Percentiles rank a stretch among this genome's conserved stretches.
phyloP scores from a whole-genome alignment of 2,113 vertebrate species.

The Acanthisitta chloris region DNA sequence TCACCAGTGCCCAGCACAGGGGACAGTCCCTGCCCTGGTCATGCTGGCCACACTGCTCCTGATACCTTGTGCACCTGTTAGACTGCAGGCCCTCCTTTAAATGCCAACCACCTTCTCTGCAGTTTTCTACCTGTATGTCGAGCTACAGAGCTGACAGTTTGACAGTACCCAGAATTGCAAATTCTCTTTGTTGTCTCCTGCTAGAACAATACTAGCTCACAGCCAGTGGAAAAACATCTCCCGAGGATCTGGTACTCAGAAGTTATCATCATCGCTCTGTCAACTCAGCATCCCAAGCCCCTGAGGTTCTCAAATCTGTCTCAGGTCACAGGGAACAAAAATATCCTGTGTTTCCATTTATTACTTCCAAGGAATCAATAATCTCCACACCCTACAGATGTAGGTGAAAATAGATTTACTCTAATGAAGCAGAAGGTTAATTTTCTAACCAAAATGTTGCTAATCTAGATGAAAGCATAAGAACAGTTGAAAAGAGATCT shows the following conservation, averaged over 20 bases:
- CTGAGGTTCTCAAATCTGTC: not conserved
- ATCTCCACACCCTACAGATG: not conserved
- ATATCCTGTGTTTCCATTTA: not conserved
- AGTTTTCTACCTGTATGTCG: not conserved
- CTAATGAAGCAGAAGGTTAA: not conserved
- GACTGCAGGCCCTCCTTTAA: not conserved
- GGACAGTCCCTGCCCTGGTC: rapidly evolving
- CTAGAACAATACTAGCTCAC: not conserved
- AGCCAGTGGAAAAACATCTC: not conserved
- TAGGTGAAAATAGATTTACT: not conserved
- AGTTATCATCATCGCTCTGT: not conserved
- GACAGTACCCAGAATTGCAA: not conserved
- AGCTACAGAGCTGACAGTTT: not conserved
- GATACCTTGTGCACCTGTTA: not conserved
- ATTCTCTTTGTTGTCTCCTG: not conserved
- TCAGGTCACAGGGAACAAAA: not conserved
- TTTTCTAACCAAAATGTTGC: not conserved
- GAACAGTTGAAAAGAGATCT: not conserved
- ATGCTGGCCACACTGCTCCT: not conserved
- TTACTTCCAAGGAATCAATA: not conserved
- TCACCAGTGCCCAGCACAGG: not conserved
- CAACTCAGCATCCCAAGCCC: not conserved
- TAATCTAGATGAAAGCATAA: not conserved
- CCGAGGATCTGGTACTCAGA: not conserved
- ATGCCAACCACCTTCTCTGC: not conserved